Base-by-base conservation (phyloP, 2,113 vertebrate species). In the Tapirus terrestris region DNA sequence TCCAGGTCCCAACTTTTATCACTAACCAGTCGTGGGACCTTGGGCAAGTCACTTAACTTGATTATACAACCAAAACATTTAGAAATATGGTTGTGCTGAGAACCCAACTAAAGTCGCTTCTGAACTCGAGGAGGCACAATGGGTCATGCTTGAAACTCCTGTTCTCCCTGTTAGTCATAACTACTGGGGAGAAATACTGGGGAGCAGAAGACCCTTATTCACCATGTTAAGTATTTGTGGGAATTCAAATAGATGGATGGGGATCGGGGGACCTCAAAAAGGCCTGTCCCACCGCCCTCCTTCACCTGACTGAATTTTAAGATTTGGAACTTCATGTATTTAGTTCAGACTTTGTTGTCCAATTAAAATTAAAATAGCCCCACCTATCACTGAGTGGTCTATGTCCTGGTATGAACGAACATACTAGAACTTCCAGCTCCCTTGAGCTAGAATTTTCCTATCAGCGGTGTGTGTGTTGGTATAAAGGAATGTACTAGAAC, bases 81-180 rank as follows among this genome's bases (percentile, higher is more conserved):
- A 31, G 77, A 92, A 87, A 68, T 17, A 36, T 0, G 2, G 7
- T 3, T 45, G 25, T 53, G 60, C 76, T 75, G 36, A n/a, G 45
- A 65, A 53, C 23, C 48, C 48, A 31, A 5, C 2, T 4, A 5
- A 48, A 25, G 65, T 16, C 17, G 4, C 39, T 43, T 3, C 20
- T 14, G 6, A 61, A 39, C 36, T 11, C 39, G 3, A 12, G 23
- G 7, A 58, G 58, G 12, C 2, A 5, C 3, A 0, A 3, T 2
- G 20, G n/a, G 51, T 36, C 27, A 7, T 0, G 39, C n/a, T 39
- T 6, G n/a, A 82, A 73, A 63, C 56, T 8, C 48, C 68, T 3
- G 3, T 18, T 23, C 67, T 1, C 0, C 27, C 72, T 43, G 16
- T 4, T 18, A 43, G 43, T n/a, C 51, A 2, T 33, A 31, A 7